Percentiles rank a stretch among this genome's conserved stretches.
Evolutionary conservation across 2,797 vertebrate species (phyloP).

Genomic region (Trichosurus vulpecula): DNA sequence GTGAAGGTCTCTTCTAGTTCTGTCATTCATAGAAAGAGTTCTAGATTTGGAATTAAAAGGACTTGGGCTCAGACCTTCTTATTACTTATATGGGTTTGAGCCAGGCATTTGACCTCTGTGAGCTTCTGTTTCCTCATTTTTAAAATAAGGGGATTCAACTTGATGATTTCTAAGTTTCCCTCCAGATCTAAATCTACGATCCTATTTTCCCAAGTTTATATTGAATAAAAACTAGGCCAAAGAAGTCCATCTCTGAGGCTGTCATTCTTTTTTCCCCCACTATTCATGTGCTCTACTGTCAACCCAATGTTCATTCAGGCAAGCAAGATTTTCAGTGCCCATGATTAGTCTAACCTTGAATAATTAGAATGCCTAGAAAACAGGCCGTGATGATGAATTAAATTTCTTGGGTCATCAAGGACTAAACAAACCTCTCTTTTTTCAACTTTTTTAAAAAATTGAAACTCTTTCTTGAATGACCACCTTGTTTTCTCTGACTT

Average conservation of each 20-base stretch:
- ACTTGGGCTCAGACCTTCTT: neutral
- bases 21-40: neutral
- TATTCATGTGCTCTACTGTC: neutral
- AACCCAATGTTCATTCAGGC: neutral
- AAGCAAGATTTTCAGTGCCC: neutral
- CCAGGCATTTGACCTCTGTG: neutral
- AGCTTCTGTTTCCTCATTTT: neutral
- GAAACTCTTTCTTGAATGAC: neutral
- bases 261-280: neutral
- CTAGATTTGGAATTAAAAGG: neutral
- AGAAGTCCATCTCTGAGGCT: neutral
- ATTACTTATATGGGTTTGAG: neutral
- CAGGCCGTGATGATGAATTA: neutral
- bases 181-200: neutral
- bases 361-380: neutral
- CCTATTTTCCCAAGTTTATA: neutral
- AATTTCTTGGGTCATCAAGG: neutral
- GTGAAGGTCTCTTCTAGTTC: neutral
- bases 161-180: neutral
- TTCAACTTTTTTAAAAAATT: neutral
- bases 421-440: neutral
- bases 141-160: neutral
- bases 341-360: conserved; percentile 1
- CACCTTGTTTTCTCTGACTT: neutral
- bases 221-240: neutral